phyloP scores from a whole-genome alignment of 92 coral and sea anemone genomes.

The Phymanthus crucifer region DNA sequence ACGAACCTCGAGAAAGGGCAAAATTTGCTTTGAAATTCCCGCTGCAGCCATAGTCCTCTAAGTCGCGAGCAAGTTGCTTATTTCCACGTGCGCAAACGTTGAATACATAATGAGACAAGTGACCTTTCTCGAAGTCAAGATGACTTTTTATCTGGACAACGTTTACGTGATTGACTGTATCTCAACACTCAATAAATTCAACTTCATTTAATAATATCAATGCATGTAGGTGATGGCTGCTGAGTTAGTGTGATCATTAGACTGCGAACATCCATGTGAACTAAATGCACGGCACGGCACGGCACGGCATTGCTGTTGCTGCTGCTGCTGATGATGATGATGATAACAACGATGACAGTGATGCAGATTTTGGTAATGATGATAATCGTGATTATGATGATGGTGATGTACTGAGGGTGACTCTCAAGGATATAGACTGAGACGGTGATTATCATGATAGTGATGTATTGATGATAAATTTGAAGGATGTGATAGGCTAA shows the following conservation, averaged over 20 bases:
- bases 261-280: neutral
- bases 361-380: neutral
- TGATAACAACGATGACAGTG: neutral
- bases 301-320: neutral
- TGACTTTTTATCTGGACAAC: too few relatives aligned
- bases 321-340: neutral
- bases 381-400: conserved; percentile 4
- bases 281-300: neutral
- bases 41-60: too few relatives aligned
- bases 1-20: too few relatives aligned
- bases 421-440: too few relatives aligned
- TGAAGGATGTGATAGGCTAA: neutral
- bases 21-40: too few relatives aligned
- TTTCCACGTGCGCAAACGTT: too few relatives aligned
- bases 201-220: neutral
- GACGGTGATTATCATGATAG: too few relatives aligned
- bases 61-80: too few relatives aligned
- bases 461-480: too few relatives aligned
- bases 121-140: too few relatives aligned
- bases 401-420: too few relatives aligned
- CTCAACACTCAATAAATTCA: neutral
- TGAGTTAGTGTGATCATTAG: neutral
- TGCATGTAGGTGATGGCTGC: neutral
- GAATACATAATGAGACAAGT: too few relatives aligned
- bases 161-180: neutral